These are phyloP conservation scores for Eremophila alpestris DNA, from an alignment of 2,797 vertebrate genomes.

Conservation along the genomic window DNA sequence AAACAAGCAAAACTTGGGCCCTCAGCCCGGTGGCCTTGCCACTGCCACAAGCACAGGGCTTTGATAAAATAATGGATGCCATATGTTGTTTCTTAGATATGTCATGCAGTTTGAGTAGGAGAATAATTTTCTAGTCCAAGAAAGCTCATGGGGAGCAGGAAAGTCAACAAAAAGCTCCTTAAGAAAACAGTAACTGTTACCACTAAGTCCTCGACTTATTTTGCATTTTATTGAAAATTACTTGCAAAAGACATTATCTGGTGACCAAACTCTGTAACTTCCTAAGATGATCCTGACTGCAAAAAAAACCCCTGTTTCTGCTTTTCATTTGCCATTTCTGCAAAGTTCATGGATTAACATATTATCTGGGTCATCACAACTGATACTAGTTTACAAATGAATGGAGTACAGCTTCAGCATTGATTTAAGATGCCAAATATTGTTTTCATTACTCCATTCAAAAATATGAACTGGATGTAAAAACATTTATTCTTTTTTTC, in stretches of 20 bases:
- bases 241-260: slow-evolving; percentile 10
- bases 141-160: slow-evolving; percentile 17
- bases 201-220: neutral
- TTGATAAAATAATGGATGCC: slow-evolving; percentile 55
- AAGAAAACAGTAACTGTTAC: slow-evolving; percentile 16
- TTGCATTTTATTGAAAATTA: slow-evolving; percentile 19
- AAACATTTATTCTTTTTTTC: neutral
- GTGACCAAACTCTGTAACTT: neutral
- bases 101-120: slow-evolving; percentile 18
- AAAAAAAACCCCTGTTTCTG: neutral
- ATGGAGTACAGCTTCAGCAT: neutral
- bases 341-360: neutral
- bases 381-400: neutral
- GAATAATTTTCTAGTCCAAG: slow-evolving; percentile 34
- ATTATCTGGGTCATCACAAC: neutral
- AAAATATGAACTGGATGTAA: neutral
- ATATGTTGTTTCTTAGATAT: slow-evolving; percentile 55
- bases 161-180: slow-evolving; percentile 20
- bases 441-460: neutral
- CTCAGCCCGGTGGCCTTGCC: neutral
- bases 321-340: neutral
- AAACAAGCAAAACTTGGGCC: neutral
- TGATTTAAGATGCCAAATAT: neutral
- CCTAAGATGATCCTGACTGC: neutral
- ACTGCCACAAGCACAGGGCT: neutral